phyloP scores from a whole-genome alignment of 1,140 invertebrate genomes.

The Papilio polyxenes region DNA sequence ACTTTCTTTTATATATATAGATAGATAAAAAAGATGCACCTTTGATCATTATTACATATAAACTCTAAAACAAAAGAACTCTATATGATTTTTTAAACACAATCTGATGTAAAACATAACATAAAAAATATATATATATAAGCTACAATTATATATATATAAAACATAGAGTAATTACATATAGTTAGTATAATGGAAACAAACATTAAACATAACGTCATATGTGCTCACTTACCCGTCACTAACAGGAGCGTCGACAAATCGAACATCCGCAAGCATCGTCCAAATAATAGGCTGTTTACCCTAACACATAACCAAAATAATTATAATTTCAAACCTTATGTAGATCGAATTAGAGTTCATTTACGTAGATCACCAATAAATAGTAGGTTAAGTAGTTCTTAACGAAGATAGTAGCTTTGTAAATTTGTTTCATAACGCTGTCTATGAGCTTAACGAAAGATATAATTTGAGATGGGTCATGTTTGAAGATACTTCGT shows the following conservation, averaged over 20 bases:
- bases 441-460: neutral
- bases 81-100: too few species aligned
- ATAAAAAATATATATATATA: neutral
- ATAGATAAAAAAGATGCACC: too few species aligned
- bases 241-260: conserved; percentile 31
- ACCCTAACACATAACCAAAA: neutral
- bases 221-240: conserved; percentile 27
- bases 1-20: too few species aligned
- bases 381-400: conserved; percentile 2
- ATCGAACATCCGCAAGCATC: conserved; percentile 32
- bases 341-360: neutral
- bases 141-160: neutral
- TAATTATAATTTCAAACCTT: neutral
- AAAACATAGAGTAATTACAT: neutral
- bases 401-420: neutral
- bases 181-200: neutral
- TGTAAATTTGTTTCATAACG: neutral
- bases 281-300: conserved; percentile 23
- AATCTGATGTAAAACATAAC: neutral
- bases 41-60: too few species aligned
- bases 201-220: conserved; percentile 24
- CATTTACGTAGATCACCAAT: neutral
- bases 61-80: too few species aligned
- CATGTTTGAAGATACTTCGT: neutral
- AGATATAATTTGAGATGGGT: conserved; percentile 13